A percentile compares a stretch with the other conserved stretches of the same genome.
Conservation (phyloP, 1,140 invertebrate genomes). For the Scaptomyza graminum region DNA sequence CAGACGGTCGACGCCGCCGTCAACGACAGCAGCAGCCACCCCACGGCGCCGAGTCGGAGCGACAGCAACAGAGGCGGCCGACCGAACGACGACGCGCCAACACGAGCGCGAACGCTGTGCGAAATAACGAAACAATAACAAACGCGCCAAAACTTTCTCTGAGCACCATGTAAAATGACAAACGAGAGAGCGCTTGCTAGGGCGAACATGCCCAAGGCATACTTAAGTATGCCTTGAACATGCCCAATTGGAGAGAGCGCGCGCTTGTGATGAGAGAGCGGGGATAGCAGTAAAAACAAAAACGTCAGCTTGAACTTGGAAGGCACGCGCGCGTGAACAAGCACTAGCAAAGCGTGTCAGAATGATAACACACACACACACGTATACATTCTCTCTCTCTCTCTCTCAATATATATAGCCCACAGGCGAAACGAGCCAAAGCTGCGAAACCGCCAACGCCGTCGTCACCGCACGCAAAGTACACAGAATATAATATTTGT, state of each 20-base stretch:
- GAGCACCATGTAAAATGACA: slow-evolving; percentile 40
- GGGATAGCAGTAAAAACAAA: slow-evolving; percentile 19
- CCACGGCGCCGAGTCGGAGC: neutral
- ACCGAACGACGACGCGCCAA: slow-evolving; percentile 64
- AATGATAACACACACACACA: slow-evolving; percentile 66
- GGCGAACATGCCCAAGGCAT: too few species aligned
- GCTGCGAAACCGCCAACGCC: slow-evolving; percentile 33
- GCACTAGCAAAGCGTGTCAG: slow-evolving; percentile 73
- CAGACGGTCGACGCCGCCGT: slow-evolving; percentile 23
- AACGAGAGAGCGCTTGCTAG: slow-evolving; percentile 17
- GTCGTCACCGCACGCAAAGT: neutral
- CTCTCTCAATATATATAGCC: slow-evolving; percentile 37
- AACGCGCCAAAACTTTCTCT: slow-evolving; percentile 80
- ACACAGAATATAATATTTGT: slow-evolving; percentile 37
- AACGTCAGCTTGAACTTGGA: slow-evolving; percentile 67
- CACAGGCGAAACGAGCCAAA: slow-evolving; percentile 59
- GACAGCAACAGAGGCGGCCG: slow-evolving; percentile 28
- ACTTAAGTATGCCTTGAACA: too few species aligned
- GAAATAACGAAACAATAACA: slow-evolving; percentile 82
- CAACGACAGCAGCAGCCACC: neutral
- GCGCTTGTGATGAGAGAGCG: slow-evolving; percentile 19
- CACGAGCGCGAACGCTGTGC: slow-evolving; percentile 63
- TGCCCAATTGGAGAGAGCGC: slow-evolving; percentile 17
- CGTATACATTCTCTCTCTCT: neutral
- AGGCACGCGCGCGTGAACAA: slow-evolving; percentile 81